phyloP scores from a whole-genome alignment of 2,113 vertebrate species.

The Apeltes quadracus region DNA sequence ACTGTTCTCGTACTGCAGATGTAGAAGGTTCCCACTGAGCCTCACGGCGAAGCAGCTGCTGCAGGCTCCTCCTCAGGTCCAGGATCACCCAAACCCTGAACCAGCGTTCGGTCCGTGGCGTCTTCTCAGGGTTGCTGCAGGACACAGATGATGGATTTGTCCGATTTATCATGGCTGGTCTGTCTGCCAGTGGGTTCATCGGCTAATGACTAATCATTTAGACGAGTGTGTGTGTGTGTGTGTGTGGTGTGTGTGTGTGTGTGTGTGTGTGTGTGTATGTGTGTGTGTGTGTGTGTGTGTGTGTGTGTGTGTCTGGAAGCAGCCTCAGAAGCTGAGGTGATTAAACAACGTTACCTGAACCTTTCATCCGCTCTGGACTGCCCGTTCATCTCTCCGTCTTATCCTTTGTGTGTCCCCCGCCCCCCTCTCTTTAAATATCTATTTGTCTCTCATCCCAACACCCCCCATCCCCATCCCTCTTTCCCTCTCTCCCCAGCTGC shows the following conservation, averaged over 20 bases:
- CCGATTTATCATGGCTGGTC: slow-evolving; percentile 62
- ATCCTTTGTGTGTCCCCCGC: slow-evolving; percentile 31
- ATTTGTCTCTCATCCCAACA: slow-evolving; percentile 42
- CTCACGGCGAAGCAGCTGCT: slow-evolving; percentile 22
- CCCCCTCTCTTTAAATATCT: slow-evolving; percentile 20
- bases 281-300: no score
- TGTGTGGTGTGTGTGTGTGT: slow-evolving; percentile 47
- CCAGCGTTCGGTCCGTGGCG: slow-evolving; percentile 44
- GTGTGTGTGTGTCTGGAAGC: slow-evolving; percentile 49
- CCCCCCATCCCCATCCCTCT: slow-evolving; percentile 18
- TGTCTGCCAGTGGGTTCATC: slow-evolving; percentile 64
- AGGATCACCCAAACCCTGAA: slow-evolving; percentile 41
- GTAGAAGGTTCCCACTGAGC: no score
- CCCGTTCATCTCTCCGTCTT: slow-evolving; percentile 46
- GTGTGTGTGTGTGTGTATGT: slow-evolving; percentile 19
- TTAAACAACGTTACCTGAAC: slow-evolving; percentile 67
- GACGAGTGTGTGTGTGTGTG: slow-evolving; percentile 54
- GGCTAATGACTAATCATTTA: slow-evolving; percentile 74
- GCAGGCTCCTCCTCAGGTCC: slow-evolving; percentile 38
- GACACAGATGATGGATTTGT: slow-evolving; percentile 57
- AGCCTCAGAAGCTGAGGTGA: slow-evolving; percentile 67
- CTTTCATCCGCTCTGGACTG: slow-evolving; percentile 58
- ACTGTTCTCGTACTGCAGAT: background rate
- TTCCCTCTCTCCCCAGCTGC: slow-evolving; percentile 61
- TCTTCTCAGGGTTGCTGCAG: slow-evolving; percentile 43